Evolutionary conservation across 2,888 invertebrate species (phyloP).

Genomic region (Thera obeliscata): DNA sequence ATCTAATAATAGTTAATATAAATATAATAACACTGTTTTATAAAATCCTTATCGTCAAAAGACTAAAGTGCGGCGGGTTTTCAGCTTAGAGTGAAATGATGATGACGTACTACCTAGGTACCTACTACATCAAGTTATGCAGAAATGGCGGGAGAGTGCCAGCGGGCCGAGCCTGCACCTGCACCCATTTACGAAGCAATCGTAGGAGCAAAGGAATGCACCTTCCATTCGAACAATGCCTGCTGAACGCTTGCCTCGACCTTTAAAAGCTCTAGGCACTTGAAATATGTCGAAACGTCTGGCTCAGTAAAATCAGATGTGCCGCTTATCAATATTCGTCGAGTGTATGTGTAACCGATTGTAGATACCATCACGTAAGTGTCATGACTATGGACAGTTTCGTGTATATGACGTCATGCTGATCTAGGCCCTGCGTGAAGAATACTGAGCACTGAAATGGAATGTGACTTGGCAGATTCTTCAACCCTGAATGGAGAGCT

Average conservation of each 20-base stretch:
- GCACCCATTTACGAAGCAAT: slow-evolving; percentile 53
- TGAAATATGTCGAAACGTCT: slow-evolving; percentile 37
- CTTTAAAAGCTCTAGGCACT: slow-evolving; percentile 43
- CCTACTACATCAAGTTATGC: slow-evolving; percentile 40
- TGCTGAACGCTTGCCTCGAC: slow-evolving; percentile 40
- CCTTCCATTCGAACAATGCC: slow-evolving; percentile 56
- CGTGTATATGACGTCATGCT: slow-evolving; percentile 45
- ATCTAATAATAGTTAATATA: too few relatives aligned
- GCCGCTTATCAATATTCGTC: slow-evolving; percentile 37
- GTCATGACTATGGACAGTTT: slow-evolving; percentile 27
- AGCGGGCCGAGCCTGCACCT: slow-evolving; percentile 50
- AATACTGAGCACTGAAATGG: slow-evolving; percentile 43
- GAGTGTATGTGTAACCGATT: slow-evolving; percentile 28
- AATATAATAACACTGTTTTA: slow-evolving; percentile 24
- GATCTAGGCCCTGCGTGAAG: slow-evolving; percentile 40
- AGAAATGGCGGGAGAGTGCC: slow-evolving; percentile 46
- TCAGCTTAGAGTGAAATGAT: slow-evolving; percentile 43
- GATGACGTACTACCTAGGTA: slow-evolving; percentile 24
- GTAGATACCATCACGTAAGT: slow-evolving; percentile 35
- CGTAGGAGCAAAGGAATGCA: slow-evolving; percentile 56
- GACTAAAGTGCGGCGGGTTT: slow-evolving; percentile 34
- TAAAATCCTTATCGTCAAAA: slow-evolving; percentile 39
- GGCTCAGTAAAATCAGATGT: slow-evolving; percentile 20
- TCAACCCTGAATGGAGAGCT: slow-evolving; percentile 42
- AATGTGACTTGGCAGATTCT: slow-evolving; percentile 49